Conservation (phyloP, 2,113 vertebrate genomes). For the Xenopus borealis region DNA sequence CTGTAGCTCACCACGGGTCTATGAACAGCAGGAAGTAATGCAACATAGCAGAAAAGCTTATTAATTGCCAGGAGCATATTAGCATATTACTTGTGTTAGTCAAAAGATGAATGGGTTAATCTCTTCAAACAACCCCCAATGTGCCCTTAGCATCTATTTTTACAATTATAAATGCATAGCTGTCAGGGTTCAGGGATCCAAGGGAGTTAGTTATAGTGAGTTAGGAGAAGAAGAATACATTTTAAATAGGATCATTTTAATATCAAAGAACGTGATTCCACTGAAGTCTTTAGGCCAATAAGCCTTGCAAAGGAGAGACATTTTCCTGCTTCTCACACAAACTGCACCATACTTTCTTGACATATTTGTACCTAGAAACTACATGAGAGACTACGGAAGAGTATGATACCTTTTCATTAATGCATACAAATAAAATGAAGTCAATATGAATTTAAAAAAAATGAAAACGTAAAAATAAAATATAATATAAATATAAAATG, state of each 20-base stretch:
- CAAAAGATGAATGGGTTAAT: slow-evolving; percentile 7
- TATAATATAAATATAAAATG: too few species aligned
- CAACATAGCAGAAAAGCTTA: too few species aligned
- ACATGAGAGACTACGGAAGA: too few species aligned
- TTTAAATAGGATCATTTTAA: slow-evolving; percentile 21
- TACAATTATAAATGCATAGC: slow-evolving; percentile 12
- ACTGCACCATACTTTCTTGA: background rate
- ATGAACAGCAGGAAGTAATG: too few species aligned
- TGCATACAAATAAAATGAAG: too few species aligned
- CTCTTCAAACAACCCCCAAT: background rate
- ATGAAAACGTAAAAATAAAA: too few species aligned
- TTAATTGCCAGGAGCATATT: too few species aligned
- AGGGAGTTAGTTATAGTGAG: slow-evolving; percentile 2
- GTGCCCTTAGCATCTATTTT: slow-evolving; percentile 9
- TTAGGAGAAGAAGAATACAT: slow-evolving; percentile 8
- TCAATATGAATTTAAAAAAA: too few species aligned
- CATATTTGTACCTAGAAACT: background rate
- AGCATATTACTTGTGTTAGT: too few species aligned
- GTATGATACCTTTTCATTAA: too few species aligned
- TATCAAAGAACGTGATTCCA: slow-evolving; percentile 14
- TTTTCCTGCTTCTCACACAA: background rate
- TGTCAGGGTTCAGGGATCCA: slow-evolving; percentile 11
- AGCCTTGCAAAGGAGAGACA: background rate
- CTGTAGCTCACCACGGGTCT: too few species aligned
- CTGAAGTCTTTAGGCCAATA: slow-evolving; percentile 25